Base-by-base conservation (phyloP, 2,888 invertebrate species). In the Eupithecia insigniata region DNA sequence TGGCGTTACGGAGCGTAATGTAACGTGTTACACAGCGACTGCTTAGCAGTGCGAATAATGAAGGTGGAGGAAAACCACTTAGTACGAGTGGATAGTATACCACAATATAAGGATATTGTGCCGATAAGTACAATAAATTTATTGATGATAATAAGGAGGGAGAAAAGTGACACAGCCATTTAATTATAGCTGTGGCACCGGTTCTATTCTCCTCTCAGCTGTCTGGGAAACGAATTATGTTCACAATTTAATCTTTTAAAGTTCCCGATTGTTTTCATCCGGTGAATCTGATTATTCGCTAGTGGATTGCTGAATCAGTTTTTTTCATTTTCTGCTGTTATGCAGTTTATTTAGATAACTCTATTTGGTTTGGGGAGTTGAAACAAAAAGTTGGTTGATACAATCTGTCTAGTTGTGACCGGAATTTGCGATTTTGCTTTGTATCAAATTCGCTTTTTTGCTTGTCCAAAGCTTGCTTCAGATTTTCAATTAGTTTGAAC, bases 241-340 rank as follows among this genome's bases (percentile, higher is more conserved):
- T 80, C 81, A 80, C 82, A 82, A 81, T 86, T 84, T 86, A 84
- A 85, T 86, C 83, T 84, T 82, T 81, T 79, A 83, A 80, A 79
- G 80, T 79, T 82, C 76, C 74, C 76, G 81, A 82, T 81, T 81
- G 81, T 82, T 81, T 80, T 79, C 76, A 78, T 76, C 73, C 69
- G 72, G 67, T 39, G 73, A 81, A 79, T 72, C 76, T 77, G 76
- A 80, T 80, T 80, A 76, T 73, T 71, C 72, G 46, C 46, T 62
- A 67, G 72, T 75, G 64, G 43, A 72, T 76, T 69, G 75, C 46
- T 58, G 74, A 76, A 55, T 72, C 65, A 51, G 62, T 60, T 43
- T 71, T 76, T 66, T 46, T 71, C 58, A 71, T 76, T 71, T 73
- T 67, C 36, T 58, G 61, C 58, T 22, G 10, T 34, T 51, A 51